These are phyloP conservation scores for Nemapogon koenigi DNA, from an alignment of 2,888 invertebrate genomes.

Conservation along the genomic window DNA sequence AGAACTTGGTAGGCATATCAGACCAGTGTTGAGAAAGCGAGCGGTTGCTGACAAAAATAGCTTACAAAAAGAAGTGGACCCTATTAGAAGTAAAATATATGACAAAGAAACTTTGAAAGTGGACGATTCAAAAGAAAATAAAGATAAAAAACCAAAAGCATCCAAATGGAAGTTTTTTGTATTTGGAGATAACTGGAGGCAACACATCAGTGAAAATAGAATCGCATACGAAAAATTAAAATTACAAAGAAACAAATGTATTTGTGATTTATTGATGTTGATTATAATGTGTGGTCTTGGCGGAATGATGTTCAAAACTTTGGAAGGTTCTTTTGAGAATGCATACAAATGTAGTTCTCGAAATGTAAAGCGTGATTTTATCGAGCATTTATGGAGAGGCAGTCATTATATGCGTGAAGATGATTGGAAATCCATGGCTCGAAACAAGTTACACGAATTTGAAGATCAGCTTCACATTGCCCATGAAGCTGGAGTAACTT, in stretches of 20 bases:
- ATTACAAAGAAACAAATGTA: conserved; percentile 69
- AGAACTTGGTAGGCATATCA: too few species aligned
- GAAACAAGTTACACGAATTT: conserved; percentile 80
- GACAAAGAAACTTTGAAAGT: conserved; percentile 26
- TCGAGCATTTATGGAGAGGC: conserved; percentile 81
- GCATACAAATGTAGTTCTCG: conserved; percentile 89
- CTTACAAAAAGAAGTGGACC: conserved; percentile 22
- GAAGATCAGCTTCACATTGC: conserved; percentile 86
- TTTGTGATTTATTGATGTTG: conserved; percentile 71
- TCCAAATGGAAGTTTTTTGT: conserved; percentile 42
- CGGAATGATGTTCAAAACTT: conserved; percentile 79
- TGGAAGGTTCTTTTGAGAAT: conserved; percentile 85
- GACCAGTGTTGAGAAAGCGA: conserved; percentile 36
- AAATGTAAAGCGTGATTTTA: conserved; percentile 84
- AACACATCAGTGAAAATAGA: conserved; percentile 61
- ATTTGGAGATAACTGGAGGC: conserved; percentile 47
- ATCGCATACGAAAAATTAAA: conserved; percentile 61
- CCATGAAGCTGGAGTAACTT: conserved; percentile 83
- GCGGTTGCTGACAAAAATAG: conserved; percentile 26
- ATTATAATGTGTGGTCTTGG: conserved; percentile 80
- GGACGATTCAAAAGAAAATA: conserved; percentile 22
- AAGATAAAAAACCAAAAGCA: conserved; percentile 24
- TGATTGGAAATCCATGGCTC: conserved; percentile 88
- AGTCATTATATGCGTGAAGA: conserved; percentile 86
- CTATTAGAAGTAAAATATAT: conserved; percentile 17